Conservation (phyloP, 2,797 vertebrate species). For the Taeniopygia guttata region DNA sequence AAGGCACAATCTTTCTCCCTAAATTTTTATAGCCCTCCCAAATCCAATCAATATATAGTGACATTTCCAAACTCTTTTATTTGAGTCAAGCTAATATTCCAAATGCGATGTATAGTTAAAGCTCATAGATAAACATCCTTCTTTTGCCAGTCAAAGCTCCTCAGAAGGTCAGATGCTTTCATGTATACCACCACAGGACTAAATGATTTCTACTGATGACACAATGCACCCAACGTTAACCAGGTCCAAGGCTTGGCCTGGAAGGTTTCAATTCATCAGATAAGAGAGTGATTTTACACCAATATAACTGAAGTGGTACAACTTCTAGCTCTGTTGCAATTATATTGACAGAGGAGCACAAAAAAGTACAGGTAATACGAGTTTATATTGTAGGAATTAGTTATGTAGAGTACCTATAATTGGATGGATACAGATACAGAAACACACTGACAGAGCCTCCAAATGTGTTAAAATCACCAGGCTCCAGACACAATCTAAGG, state of each 20-base stretch:
- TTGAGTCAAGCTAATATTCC: background rate
- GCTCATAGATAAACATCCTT: background rate
- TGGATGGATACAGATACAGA: background rate
- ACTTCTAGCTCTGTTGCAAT: background rate
- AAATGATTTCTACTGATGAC: background rate
- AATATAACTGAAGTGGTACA: background rate
- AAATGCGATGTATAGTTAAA: background rate
- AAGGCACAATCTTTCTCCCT: background rate
- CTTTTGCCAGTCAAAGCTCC: background rate
- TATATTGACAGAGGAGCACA: background rate
- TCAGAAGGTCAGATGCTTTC: slow-evolving; percentile 7
- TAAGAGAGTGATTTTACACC: background rate
- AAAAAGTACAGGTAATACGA: background rate
- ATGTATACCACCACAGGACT: background rate
- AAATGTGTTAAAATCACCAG: background rate
- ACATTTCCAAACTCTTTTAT: background rate
- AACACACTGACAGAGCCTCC: background rate
- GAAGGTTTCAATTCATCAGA: background rate
- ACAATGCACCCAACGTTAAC: background rate
- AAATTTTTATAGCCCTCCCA: background rate
- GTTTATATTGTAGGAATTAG: background rate
- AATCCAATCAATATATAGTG: background rate
- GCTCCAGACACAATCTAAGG: background rate
- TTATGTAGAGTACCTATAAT: background rate
- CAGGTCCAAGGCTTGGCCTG: background rate